phyloP scores from a whole-genome alignment of 2,888 invertebrate genomes.

The Cheilosia soror region DNA sequence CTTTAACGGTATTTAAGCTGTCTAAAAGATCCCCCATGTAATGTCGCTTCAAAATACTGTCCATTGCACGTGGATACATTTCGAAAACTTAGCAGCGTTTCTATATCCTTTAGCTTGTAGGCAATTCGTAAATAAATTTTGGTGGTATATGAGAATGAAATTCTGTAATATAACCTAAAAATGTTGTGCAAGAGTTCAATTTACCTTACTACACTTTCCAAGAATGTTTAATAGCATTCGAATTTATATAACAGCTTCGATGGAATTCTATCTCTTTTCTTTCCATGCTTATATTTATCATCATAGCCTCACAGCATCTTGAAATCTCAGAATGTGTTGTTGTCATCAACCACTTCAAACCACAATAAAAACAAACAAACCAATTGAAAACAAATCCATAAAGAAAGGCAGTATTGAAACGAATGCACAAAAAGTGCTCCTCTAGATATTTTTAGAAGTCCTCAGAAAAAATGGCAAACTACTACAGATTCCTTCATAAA shows the following conservation, averaged over 20 bases:
- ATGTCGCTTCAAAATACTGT: too few relatives aligned
- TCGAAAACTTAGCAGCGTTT: too few relatives aligned
- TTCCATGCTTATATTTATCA: slow-evolving; percentile 26
- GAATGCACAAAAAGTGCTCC: slow-evolving; percentile 41
- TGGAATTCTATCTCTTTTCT: neutral
- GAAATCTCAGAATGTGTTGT: slow-evolving; percentile 44
- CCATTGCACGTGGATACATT: too few relatives aligned
- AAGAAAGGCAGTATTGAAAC: slow-evolving; percentile 58
- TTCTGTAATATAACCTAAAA: too few relatives aligned
- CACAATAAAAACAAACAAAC: slow-evolving; percentile 42
- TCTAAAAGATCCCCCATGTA: too few relatives aligned
- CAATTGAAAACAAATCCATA: slow-evolving; percentile 47
- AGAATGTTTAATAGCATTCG: too few relatives aligned
- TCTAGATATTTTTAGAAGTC: slow-evolving; percentile 63
- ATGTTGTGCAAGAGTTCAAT: too few relatives aligned
- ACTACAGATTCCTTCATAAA: slow-evolving; percentile 57
- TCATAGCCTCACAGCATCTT: slow-evolving; percentile 13
- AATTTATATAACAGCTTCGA: neutral
- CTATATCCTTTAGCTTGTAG: too few relatives aligned
- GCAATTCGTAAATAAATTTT: too few relatives aligned
- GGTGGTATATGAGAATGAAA: too few relatives aligned
- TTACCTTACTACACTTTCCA: too few relatives aligned
- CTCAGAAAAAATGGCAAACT: slow-evolving; percentile 45
- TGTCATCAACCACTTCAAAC: slow-evolving; percentile 60
- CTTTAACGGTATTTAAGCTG: too few relatives aligned